These are phyloP conservation scores for Ranitomeya variabilis DNA, from an alignment of 2,113 vertebrate species.

Conservation along the genomic window DNA sequence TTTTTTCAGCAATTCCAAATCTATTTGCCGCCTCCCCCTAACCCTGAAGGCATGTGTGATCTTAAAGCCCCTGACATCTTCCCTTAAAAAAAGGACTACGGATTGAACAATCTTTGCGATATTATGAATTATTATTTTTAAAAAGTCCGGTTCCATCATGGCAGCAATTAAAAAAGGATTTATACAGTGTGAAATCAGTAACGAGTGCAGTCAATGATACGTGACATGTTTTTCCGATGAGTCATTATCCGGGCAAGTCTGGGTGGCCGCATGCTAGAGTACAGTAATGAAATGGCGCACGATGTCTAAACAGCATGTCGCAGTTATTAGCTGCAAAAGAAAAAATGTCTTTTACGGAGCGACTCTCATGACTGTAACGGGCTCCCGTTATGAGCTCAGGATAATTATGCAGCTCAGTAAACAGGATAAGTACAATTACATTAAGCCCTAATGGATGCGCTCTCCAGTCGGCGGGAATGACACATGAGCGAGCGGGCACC, in stretches of 20 bases:
- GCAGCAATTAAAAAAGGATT: slow-evolving; percentile 11
- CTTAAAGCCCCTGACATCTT: too few species aligned
- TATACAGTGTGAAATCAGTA: slow-evolving; percentile 14
- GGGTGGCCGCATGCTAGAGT: not conserved
- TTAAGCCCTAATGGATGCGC: slow-evolving; percentile 25
- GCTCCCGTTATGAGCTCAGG: not conserved
- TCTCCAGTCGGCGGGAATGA: not conserved
- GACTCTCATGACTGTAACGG: not conserved
- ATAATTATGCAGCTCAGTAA: slow-evolving; percentile 44
- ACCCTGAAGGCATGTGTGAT: too few species aligned
- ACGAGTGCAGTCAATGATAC: slow-evolving; percentile 8
- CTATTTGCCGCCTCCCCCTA: too few species aligned
- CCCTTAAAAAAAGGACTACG: too few species aligned
- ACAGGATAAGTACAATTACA: slow-evolving; percentile 38
- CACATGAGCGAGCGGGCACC: not conserved
- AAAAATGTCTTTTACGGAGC: not conserved
- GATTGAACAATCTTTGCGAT: not conserved
- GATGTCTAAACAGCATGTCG: slow-evolving; percentile 20
- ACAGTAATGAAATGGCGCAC: not conserved
- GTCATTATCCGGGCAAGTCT: not conserved
- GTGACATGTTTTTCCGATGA: slow-evolving; percentile 9
- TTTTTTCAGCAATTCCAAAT: too few species aligned
- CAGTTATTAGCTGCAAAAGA: not conserved
- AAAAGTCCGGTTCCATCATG: not conserved
- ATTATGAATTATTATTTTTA: not conserved